Base-by-base conservation (phyloP, 1,140 invertebrate genomes). In the Megalopta genalis region DNA sequence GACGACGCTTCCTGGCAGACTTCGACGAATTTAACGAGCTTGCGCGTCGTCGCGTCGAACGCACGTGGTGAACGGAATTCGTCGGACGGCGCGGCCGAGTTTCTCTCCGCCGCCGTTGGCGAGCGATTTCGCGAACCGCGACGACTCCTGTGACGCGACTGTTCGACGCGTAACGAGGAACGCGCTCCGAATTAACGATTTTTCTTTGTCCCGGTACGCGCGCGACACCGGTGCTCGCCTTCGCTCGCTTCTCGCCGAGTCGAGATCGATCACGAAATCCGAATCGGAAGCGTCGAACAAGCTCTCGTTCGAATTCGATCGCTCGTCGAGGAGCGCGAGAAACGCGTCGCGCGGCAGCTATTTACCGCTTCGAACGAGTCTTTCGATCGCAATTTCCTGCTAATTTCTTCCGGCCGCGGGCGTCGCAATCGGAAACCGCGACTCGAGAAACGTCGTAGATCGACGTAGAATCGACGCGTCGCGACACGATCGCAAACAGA, bases 51-150 rank as follows among this genome's bases (percentile, higher is more conserved):
- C 18, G 25, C 9, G n/a, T 60, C 14, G 37, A 23, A 27, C 27
- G 69, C 69, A 71, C 69, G 69, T 71, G 69, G 57, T 27, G 57
- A 25, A 23, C 46, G 69, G 57, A 71, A 71, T 60, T 46, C 21
- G 16, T 62, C 46, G 23, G 60, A 62, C 18, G 60, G 12, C 25
- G 16, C 18, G 52, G 12, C 52, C 7, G 1, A n/a, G n/a, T n/a
- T n/a, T n/a, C n/a, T n/a, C n/a, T n/a, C n/a, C n/a, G 37, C 57
- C n/a, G 37, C 57, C 23, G 37, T 27, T 42, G 60, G 5, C 57
- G 3, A 46, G 59, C 37, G 57, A 60, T 62, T 23, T 60, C 59
- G 23, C 32, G 46, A 60, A 42, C 25, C n/a, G n/a, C n/a, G n/a
- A n/a, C n/a, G n/a, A n/a, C n/a, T n/a, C n/a, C n/a, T 42, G 9